phyloP scores from a whole-genome alignment of 2,888 invertebrate genomes.

The Rhyacophila evoluta region DNA sequence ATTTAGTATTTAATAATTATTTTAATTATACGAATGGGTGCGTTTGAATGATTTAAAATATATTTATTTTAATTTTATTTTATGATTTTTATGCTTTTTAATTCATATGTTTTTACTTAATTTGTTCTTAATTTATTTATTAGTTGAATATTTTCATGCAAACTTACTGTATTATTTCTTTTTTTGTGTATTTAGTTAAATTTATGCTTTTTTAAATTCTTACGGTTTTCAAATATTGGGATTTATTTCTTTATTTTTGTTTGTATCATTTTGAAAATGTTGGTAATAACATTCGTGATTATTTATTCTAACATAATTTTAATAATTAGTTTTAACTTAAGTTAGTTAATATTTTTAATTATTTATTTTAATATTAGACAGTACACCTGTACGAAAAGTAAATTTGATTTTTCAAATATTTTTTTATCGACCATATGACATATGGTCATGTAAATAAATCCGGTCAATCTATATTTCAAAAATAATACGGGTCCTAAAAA shows the following conservation, averaged over 20 bases:
- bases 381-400: constrained; percentile 6
- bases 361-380: constrained; percentile 26
- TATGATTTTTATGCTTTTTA: neutral
- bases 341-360: neutral
- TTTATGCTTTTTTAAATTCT: neutral
- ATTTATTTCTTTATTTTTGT: constrained; percentile 23
- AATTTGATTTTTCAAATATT: constrained; percentile 39
- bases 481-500: constrained; percentile 25
- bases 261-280: constrained; percentile 25
- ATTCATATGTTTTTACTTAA: constrained; percentile 26
- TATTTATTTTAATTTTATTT: constrained; percentile 13
- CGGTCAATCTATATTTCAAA: constrained; percentile 2
- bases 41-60: constrained; percentile 29
- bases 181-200: neutral
- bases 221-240: neutral
- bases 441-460: neutral
- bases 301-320: neutral
- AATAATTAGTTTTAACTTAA: neutral
- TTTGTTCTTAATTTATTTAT: constrained; percentile 11
- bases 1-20: constrained; percentile 66
- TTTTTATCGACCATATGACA: neutral
- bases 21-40: constrained; percentile 51
- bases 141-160: constrained; percentile 31
- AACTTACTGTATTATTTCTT: neutral
- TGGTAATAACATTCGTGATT: constrained; percentile 30